These are phyloP conservation scores for Lineus longissimus DNA, from an alignment of 1,140 invertebrate species.

Conservation along the genomic window DNA sequence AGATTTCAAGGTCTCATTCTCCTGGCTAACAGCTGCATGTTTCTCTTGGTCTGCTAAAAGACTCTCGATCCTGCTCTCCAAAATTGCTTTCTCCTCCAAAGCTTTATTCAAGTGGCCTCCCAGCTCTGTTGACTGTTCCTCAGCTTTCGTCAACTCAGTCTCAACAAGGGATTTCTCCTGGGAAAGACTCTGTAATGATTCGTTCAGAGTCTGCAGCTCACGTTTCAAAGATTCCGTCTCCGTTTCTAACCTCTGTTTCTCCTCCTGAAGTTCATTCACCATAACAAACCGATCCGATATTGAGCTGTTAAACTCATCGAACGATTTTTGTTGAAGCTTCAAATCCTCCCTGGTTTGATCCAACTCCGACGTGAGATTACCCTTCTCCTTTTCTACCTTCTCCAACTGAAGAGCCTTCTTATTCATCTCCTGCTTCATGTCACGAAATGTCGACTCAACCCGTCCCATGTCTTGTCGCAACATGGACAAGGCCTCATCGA, in stretches of 20 bases:
- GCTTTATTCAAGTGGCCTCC: not conserved
- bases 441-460: conserved; percentile 51
- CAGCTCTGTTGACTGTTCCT: not conserved
- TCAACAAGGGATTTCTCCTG: not conserved
- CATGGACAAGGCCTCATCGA: conserved; percentile 48
- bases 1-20: conserved; percentile 1
- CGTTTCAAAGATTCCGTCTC: not conserved
- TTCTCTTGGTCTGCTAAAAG: not conserved
- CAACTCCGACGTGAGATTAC: not conserved
- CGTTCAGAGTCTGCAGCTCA: not conserved
- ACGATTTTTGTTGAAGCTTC: not conserved
- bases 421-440: conserved; percentile 54
- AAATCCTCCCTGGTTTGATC: not conserved
- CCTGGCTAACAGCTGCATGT: not conserved
- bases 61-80: not conserved
- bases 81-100: not conserved
- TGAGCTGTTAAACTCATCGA: not conserved
- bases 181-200: not conserved
- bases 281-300: not conserved
- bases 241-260: not conserved
- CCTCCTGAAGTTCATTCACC: not conserved
- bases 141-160: not conserved
- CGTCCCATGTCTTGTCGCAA: conserved; percentile 53
- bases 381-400: conserved; percentile 25
- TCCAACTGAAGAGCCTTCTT: conserved; percentile 32